Conservation (phyloP, 2,888 invertebrate genomes). For the Nasonovia ribisnigri region DNA sequence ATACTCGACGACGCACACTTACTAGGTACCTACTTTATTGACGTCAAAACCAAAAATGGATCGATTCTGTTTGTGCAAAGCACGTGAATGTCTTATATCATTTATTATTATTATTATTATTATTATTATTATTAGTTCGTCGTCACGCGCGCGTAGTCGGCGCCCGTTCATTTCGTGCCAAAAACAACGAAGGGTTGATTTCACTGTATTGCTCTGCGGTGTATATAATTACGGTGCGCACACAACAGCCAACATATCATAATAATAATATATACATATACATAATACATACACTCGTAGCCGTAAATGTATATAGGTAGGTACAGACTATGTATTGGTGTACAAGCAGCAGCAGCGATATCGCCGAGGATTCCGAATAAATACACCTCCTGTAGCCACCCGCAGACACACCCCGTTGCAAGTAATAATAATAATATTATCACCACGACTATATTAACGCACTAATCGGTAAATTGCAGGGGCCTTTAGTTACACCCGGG, state of each 20-base stretch:
- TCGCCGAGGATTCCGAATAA: not conserved
- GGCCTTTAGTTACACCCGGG: not conserved
- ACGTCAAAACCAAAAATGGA: slow-evolving; percentile 38
- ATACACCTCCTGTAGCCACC: not conserved
- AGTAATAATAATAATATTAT: no score
- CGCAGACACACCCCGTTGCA: not conserved
- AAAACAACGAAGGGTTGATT: slow-evolving; percentile 34
- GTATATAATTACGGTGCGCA: slow-evolving; percentile 10
- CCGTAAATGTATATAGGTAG: not conserved
- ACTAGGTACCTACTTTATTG: slow-evolving; percentile 16
- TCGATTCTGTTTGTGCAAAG: slow-evolving; percentile 29
- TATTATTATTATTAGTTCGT: not conserved
- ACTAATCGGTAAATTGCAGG: not conserved
- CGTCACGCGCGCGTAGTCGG: not conserved
- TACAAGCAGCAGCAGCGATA: not conserved
- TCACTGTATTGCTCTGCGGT: not conserved
- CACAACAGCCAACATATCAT: slow-evolving; percentile 11
- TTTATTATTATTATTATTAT: slow-evolving; percentile 16
- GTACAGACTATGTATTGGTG: not conserved
- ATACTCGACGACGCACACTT: not conserved
- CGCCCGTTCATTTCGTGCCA: slow-evolving; percentile 23
- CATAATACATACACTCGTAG: not conserved
- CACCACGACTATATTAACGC: not conserved
- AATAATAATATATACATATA: not conserved
- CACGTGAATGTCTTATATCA: not conserved